Base-by-base conservation (phyloP, 2,888 invertebrate genomes). In the Melinaea marsaeus region DNA sequence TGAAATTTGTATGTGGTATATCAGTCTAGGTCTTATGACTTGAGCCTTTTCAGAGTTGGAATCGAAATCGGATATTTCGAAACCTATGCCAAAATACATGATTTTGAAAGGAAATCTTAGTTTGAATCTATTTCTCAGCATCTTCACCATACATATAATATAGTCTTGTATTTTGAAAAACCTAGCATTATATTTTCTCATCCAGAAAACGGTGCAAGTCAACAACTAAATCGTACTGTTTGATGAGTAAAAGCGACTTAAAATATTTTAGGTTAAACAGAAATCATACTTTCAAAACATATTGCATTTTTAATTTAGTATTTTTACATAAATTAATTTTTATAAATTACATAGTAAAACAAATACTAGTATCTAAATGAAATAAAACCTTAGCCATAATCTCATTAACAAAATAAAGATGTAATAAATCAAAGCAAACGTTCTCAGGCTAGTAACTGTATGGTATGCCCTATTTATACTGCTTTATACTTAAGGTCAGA, bases 31-130 rank as follows among this genome's bases (percentile, higher is more conserved):
- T 56, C 64, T 56, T 62, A 7, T 66, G 4, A 61, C 68, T 72
- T 73, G 60, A 60, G 62, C 47, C 63, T 63, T 60, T 59, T 58
- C 56, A 64, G 51, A 59, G 63, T 64, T 61, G 65, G 33, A 62
- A 69, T 71, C 69, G 69, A 69, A 74, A 74, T 75, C 74, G 69
- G 68, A 71, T 64, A 71, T 72, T 73, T 73, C 72, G 74, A 69
- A 65, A 66, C 62, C 68, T 66, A 58, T 60, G 62, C 57, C 47
- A 54, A 60, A 63, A 57, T 55, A 61, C 63, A 63, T 65, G 68
- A 68, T 69, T 69, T 66, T 68, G 32, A 9, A 51, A 3, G 9
- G 51, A 51, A 51, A 32, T 32, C 51, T 51, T 51, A 51, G 32
- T 51, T 51, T 51, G 32, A 51, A 51, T 51, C 51, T 51, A 51